Evolutionary conservation across 2,797 vertebrate species (phyloP).

Genomic region (Pseudotriccus pelzelni): DNA sequence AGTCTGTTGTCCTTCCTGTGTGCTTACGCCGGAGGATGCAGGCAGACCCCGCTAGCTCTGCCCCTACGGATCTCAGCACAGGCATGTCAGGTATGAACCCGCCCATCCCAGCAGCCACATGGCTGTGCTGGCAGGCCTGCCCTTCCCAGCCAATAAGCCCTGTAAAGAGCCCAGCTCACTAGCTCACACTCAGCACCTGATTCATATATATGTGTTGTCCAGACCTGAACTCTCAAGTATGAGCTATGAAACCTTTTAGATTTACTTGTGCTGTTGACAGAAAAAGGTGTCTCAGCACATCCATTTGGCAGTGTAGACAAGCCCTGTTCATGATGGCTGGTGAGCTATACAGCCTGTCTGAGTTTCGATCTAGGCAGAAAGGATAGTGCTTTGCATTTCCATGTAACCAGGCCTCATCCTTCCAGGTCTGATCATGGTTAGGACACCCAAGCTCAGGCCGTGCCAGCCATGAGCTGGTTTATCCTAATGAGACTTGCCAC

Average conservation of each 20-base stretch:
- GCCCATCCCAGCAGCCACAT: not conserved
- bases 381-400: not conserved
- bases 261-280: not conserved
- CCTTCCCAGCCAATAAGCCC: not conserved
- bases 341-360: not conserved
- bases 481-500: not conserved
- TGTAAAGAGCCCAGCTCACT: not conserved
- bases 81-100: not conserved
- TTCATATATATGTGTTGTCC: rapidly evolving
- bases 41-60: not conserved
- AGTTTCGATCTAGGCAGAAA: not conserved
- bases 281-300: not conserved
- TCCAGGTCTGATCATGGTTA: rapidly evolving
- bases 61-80: rapidly evolving
- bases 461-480: not conserved
- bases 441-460: not conserved
- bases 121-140: not conserved
- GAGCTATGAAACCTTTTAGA: not conserved
- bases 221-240: not conserved
- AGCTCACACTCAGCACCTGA: not conserved
- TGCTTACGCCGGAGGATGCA: rapidly evolving
- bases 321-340: not conserved
- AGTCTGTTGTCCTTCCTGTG: not conserved
- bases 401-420: rapidly evolving
- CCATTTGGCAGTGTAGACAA: not conserved